Conservation (phyloP, 2,888 invertebrate species). For the Drosophila infuscata region DNA sequence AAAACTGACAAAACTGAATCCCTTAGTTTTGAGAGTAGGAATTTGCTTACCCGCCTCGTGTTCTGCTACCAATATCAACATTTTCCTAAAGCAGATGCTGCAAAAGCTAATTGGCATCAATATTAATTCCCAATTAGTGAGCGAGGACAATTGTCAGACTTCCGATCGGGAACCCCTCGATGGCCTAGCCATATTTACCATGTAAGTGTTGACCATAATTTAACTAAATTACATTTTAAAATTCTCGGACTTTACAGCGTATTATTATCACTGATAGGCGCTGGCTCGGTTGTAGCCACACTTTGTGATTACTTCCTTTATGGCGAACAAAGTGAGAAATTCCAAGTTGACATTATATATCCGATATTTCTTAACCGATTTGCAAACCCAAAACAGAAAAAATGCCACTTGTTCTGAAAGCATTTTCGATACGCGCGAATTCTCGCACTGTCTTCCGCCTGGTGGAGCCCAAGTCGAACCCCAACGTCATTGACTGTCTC, state of each 20-base stretch:
- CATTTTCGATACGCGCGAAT: conserved; percentile 70
- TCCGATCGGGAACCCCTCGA: conserved; percentile 35
- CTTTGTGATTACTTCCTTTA: conserved; percentile 49
- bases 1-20: conserved; percentile 4
- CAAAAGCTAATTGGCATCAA: conserved; percentile 15
- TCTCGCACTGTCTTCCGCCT: conserved; percentile 55
- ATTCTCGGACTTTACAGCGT: conserved; percentile 3
- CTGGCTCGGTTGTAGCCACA: conserved; percentile 42
- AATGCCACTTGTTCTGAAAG: conserved; percentile 42
- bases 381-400: conserved; percentile 1
- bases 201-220: conserved; percentile 64
- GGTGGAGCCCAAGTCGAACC: conserved; percentile 27
- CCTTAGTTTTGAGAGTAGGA: conserved; percentile 37
- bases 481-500: conserved; percentile 74
- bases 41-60: conserved; percentile 70
- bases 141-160: conserved; percentile 26
- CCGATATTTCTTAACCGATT: conserved; percentile 33
- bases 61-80: conserved; percentile 36
- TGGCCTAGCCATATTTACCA: conserved; percentile 63
- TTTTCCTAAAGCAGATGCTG: conserved; percentile 23
- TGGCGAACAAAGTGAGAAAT: conserved; percentile 38
- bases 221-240: background rate
- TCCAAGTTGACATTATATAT: background rate
- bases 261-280: conserved; percentile 35
- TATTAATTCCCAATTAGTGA: conserved; percentile 2